Base-by-base conservation (phyloP, 2,113 vertebrate genomes). In the Myrmecobius fasciatus region DNA sequence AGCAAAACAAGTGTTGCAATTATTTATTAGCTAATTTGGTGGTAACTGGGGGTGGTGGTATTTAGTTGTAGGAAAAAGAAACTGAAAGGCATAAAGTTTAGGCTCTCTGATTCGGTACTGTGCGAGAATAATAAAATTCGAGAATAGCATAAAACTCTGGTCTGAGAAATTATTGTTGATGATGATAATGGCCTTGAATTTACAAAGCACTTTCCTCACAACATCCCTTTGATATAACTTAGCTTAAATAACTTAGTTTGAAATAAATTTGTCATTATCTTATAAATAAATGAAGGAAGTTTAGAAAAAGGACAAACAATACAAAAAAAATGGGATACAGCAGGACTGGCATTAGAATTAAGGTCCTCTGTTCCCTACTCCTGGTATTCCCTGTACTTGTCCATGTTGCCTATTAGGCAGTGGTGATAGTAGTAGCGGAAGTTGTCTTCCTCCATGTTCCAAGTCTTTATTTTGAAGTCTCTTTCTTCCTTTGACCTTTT, bases 21-120 rank as follows among this genome's bases (percentile, higher is more conserved):
- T n/a, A 75, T n/a, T 75, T n/a, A 75, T 14, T 67, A 67, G 3
- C 1, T 75, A 75, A 75, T 75, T n/a, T n/a, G 1, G 14, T 3
- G 36, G 4, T n/a, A n/a, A 10, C 4, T 0, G 12, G 4, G 3
- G 28, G 60, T 2, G 12, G 11, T 31, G 48, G 3, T 51, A 51
- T 67, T 67, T 67, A 75, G 6, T n/a, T n/a, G 36, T 75, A n/a
- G 17, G 17, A n/a, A 14, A n/a, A n/a, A 75, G 25, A 36, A 67
- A 36, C 36, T 20, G n/a, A 75, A n/a, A 75, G 67, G 67, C n/a
- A 25, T n/a, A 14, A 67, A n/a, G 36, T 75, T 75, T 20, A n/a
- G 36, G 31, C 31, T 67, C 56, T 36, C 36, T 14, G 28, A 67
- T 36, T 36, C 28, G 5, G 31, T n/a, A n/a, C 67, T 75, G 36